Conservation (phyloP, 92 coral and sea anemone species). For the Metridium senile region DNA sequence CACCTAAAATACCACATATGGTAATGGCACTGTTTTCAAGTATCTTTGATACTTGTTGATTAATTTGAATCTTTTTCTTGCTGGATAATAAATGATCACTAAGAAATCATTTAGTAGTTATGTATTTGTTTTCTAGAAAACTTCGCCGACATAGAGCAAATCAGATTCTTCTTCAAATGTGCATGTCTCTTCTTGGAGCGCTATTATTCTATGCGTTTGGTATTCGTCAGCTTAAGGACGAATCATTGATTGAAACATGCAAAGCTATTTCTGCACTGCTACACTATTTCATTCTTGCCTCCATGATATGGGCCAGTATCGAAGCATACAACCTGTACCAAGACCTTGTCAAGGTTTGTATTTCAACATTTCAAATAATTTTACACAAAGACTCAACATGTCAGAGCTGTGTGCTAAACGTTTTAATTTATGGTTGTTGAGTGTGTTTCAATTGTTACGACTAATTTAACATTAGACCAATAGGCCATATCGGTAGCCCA, state of each 20-base stretch:
- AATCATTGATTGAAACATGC: constrained; percentile 53
- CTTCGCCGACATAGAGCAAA: constrained; percentile 88
- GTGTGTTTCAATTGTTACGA: too few relatives aligned
- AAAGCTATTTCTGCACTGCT: constrained; percentile 68
- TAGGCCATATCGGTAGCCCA: too few relatives aligned
- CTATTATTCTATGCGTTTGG: constrained; percentile 78
- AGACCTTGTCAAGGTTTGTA: constrained; percentile 82
- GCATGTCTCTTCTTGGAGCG: constrained; percentile 73
- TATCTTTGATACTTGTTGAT: too few relatives aligned
- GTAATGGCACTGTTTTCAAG: too few relatives aligned
- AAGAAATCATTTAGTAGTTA: too few relatives aligned
- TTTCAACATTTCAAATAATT: not conserved
- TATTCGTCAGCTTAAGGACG: constrained; percentile 48
- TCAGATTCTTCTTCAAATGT: constrained; percentile 80
- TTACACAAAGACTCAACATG: too few relatives aligned
- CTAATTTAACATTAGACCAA: too few relatives aligned
- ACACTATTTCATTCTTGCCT: constrained; percentile 84
- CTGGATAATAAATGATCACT: too few relatives aligned
- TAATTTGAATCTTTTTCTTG: too few relatives aligned
- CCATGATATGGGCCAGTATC: constrained; percentile 91
- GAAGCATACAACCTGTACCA: constrained; percentile 92
- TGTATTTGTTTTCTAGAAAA: constrained; percentile 48
- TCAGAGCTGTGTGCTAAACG: too few relatives aligned
- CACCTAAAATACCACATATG: too few relatives aligned
- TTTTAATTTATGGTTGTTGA: too few relatives aligned